Conservation (phyloP, 1,140 invertebrate genomes). For the Anastrepha ludens region DNA sequence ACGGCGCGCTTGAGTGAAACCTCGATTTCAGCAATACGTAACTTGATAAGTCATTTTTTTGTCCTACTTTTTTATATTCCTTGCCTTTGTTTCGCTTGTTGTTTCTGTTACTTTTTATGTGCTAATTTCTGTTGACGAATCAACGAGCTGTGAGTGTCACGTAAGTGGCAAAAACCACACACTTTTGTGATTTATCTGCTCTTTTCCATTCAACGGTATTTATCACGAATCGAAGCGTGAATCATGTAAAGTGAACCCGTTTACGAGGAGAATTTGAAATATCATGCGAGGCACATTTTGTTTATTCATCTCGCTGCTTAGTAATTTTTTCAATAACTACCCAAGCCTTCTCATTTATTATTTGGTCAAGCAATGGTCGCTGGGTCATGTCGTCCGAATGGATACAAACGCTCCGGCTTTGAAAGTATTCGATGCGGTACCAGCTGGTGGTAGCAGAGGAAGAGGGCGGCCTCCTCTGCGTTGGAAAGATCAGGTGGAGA, state of each 20-base stretch:
- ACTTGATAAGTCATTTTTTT: slow-evolving; percentile 28
- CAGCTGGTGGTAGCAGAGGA: too few species aligned
- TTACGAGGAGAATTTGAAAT: background rate
- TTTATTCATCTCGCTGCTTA: background rate
- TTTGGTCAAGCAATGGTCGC: too few species aligned
- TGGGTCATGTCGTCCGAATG: too few species aligned
- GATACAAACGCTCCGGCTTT: too few species aligned
- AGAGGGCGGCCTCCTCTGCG: too few species aligned
- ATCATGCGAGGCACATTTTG: background rate
- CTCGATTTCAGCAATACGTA: slow-evolving; percentile 6
- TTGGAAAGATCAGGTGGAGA: too few species aligned
- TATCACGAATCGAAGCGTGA: background rate
- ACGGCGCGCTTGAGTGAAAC: background rate
- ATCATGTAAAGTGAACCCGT: background rate
- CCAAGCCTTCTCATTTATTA: too few species aligned
- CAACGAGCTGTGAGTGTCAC: slow-evolving; percentile 21
- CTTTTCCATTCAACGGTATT: background rate
- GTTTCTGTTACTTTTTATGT: background rate
- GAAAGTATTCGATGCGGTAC: too few species aligned
- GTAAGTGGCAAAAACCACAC: slow-evolving; percentile 30
- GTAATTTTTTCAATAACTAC: too few species aligned
- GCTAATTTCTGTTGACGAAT: slow-evolving; percentile 8
- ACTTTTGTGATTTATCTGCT: slow-evolving; percentile 5
- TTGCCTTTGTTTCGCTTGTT: background rate
- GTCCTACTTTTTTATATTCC: background rate